Base-by-base conservation (phyloP, 2,888 invertebrate genomes). In the Carterocephalus palaemon region DNA sequence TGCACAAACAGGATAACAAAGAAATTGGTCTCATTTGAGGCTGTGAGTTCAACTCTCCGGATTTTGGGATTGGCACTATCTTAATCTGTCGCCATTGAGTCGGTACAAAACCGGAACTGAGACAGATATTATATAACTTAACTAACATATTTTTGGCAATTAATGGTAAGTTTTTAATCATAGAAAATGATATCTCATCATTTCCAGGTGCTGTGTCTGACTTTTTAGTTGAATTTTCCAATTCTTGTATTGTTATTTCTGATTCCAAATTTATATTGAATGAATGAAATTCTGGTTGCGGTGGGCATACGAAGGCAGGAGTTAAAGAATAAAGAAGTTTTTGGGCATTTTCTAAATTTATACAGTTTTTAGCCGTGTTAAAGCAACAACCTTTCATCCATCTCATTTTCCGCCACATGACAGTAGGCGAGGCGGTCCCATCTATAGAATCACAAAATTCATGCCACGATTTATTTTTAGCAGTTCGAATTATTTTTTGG, bases 321-420 rank as follows among this genome's bases (percentile, higher is more conserved):
- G 51, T 38, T 15, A 53, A 31, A 10, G 31, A 26, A 0, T 12
- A 4, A 12, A 56, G 33, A 1, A 56, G 15, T 15, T 26, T 13
- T n/a, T 12, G 24, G 5, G 51, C 37, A 4, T 20, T 36, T 6
- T 49, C 46, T 31, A 47, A 38, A 7, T 47, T 24, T 4, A 52
- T 16, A 20, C 6, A 5, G 3, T 4, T 17, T n/a, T n/a, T n/a
- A n/a, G n/a, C n/a, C n/a, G n/a, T n/a, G n/a, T n/a, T n/a, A n/a
- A 19, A 8, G 4, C 22, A 12, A 16, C 24, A 36, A 1, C 49
- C 49, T 12, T 54, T 56, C 2, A 49, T 9, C 51, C 51, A 56
- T 32, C 29, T 47, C 51, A 56, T 53, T 38, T 43, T 47, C 4
- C 12, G 37, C 56, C 54, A 54, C 41, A 56, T 38, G n/a, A 52